phyloP scores from a whole-genome alignment of 2,113 vertebrate species.

The Chloropsis hardwickii region DNA sequence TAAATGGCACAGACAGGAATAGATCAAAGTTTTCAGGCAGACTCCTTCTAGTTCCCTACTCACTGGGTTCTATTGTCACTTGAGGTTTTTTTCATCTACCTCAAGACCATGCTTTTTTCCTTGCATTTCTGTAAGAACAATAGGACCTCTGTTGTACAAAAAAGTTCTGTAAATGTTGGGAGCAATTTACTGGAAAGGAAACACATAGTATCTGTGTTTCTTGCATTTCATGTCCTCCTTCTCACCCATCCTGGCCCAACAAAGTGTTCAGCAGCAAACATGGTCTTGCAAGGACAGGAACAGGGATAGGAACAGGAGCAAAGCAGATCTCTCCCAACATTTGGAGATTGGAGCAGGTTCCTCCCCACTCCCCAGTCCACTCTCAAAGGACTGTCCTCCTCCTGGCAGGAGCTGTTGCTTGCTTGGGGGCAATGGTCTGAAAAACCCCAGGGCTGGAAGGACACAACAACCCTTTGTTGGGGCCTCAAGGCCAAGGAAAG shows the following conservation, averaged over 20 bases:
- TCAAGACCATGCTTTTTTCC: not conserved
- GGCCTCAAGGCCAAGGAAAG: not conserved
- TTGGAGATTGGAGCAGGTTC: not conserved
- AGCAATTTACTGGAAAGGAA: not conserved
- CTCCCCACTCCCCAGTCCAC: rapidly evolving
- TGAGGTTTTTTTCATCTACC: not conserved
- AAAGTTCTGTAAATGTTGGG: not conserved
- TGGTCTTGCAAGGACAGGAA: not conserved
- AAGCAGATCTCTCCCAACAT: not conserved
- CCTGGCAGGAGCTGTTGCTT: not conserved
- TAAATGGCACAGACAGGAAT: constrained; percentile 46
- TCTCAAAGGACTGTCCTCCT: not conserved
- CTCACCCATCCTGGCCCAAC: not conserved
- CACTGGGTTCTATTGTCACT: not conserved
- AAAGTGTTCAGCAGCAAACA: not conserved
- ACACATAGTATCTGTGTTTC: not conserved
- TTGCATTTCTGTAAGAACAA: not conserved
- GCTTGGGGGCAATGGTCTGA: rapidly evolving
- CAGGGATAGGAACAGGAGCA: not conserved
- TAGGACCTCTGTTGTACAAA: not conserved
- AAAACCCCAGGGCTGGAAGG: rapidly evolving
- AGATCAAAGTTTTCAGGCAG: constrained; percentile 39
- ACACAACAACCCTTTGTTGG: not conserved
- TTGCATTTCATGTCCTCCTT: not conserved
- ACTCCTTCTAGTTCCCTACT: not conserved